Percentiles rank a stretch among this genome's conserved stretches.
phyloP scores from a whole-genome alignment of 2,113 vertebrate genomes.

The Hirundichthys speculiger region DNA sequence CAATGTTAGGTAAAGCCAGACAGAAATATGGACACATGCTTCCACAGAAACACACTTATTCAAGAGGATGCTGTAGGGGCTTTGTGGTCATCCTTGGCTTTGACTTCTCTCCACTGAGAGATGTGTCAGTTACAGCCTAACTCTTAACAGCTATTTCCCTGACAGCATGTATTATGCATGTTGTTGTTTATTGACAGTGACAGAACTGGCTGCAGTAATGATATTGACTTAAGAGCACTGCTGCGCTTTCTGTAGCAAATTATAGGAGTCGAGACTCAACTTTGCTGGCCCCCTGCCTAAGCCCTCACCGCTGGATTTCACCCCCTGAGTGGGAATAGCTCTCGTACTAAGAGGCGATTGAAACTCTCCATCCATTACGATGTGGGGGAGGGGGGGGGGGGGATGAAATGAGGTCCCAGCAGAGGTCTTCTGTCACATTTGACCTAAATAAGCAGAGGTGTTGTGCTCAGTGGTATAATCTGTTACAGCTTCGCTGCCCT shows the following conservation, averaged over 20 bases:
- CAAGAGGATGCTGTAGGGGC: neutral
- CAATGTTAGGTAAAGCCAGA: constrained; percentile 89
- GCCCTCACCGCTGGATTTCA: constrained; percentile 23
- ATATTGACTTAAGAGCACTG: constrained; percentile 45
- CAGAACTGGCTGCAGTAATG: constrained; percentile 31
- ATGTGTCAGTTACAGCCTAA: constrained; percentile 49
- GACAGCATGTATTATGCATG: constrained; percentile 64
- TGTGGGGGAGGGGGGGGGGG: neutral
- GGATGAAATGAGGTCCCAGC: constrained; percentile 26
- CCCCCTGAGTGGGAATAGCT: constrained; percentile 23
- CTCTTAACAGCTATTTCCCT: constrained; percentile 53
- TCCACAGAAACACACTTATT: neutral
- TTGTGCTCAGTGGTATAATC: constrained; percentile 35
- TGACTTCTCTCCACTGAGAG: constrained; percentile 34
- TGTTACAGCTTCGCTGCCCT: constrained; percentile 14
- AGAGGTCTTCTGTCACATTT: constrained; percentile 36
- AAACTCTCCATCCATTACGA: constrained; percentile 29
- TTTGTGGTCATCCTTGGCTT: neutral
- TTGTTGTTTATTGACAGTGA: constrained; percentile 60
- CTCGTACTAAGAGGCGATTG: constrained; percentile 8
- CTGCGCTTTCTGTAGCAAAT: constrained; percentile 46
- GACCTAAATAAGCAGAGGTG: constrained; percentile 54
- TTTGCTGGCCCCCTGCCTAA: constrained; percentile 27
- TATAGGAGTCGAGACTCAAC: constrained; percentile 28
- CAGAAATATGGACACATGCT: neutral